A percentile compares a stretch with the other conserved stretches of the same genome.
Evolutionary conservation across 2,797 vertebrate species (phyloP).

Genomic region (Streptopelia turtur): DNA sequence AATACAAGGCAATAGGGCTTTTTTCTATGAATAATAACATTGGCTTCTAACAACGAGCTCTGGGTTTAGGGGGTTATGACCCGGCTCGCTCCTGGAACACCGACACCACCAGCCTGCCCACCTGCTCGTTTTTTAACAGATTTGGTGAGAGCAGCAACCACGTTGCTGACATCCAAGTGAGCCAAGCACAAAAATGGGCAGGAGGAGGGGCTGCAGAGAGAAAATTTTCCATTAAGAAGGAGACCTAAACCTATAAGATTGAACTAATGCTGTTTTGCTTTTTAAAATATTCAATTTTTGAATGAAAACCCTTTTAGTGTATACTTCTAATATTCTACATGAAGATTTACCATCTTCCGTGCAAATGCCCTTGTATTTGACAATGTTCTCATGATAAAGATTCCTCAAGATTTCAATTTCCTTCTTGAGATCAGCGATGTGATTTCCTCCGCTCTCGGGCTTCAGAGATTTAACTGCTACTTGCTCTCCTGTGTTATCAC

Average conservation of each 20-base stretch:
- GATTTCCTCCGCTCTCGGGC: conserved; percentile 90
- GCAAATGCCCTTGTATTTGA: conserved; percentile 98
- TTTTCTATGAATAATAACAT: rapidly evolving
- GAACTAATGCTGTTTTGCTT: not conserved
- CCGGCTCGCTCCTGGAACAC: not conserved
- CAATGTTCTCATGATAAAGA: conserved; percentile 97
- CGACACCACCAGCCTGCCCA: not conserved
- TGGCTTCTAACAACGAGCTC: not conserved
- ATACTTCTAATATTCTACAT: not conserved
- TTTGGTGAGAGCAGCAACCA: not conserved
- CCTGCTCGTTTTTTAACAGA: not conserved
- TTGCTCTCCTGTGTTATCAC: conserved; percentile 93
- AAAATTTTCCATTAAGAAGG: not conserved
- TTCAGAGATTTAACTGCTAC: conserved; percentile 98
- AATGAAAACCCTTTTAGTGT: not conserved
- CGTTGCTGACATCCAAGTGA: not conserved
- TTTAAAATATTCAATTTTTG: not conserved
- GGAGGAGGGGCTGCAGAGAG: not conserved
- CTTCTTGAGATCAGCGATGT: conserved; percentile 90
- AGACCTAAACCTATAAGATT: rapidly evolving
- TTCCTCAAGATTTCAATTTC: conserved; percentile 95
- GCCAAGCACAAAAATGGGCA: not conserved
- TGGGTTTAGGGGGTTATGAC: not conserved
- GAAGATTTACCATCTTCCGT: conserved; percentile 87
- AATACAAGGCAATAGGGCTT: not conserved